Evolutionary conservation across 2,113 vertebrate species (phyloP), one percentile per base, ranked within the genome.

Genomic region (Lasiurus borealis): DNA sequence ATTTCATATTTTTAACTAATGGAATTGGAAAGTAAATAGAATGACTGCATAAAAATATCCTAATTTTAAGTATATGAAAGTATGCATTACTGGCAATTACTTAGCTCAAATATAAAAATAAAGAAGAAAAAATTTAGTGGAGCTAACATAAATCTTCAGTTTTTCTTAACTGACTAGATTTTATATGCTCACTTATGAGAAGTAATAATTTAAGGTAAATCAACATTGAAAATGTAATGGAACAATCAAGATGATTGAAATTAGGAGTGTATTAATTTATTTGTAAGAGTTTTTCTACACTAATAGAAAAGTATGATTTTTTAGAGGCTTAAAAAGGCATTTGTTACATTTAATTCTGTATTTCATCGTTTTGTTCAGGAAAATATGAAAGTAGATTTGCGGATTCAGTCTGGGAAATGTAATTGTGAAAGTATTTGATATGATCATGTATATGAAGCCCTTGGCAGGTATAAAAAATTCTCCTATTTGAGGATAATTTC

Each of bases 1-100:
- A 84, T 82, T 90, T 97, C 18, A 3, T 91, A 85, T 88, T 94
- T 95, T 91, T 52, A 91, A 87, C 52, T 80, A 85, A 68, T 69
- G 90, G 40, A 75, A 62, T 88, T 92, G 54, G 77, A 88, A 89
- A 95, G 50, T 95, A 25, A 71, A 78, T 75, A 77, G 31, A 85
- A 86, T 34, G 19, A 8, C 40, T 80, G 8, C 8, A 72, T 82
- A 71, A 72, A 92, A 77, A 57, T 69, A 86, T 54, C 5, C 23
- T 75, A 82, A 85, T 57, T 48, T 21, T 9, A 71, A 87, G 23
- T 44, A 23, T 85, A 27, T 88, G 59, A 69, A 84, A 68, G 27
- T 12, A 21, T 66, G 16, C 87, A 34, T 87, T 95, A 73, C 7
- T 4, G 40, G 12, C 25, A 87, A 23, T 77, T 73, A 78, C 8